Percentiles rank a stretch among this genome's conserved stretches.
Evolutionary conservation across 2,888 invertebrate genomes (phyloP).

Genomic region (Drosophila cognata): DNA sequence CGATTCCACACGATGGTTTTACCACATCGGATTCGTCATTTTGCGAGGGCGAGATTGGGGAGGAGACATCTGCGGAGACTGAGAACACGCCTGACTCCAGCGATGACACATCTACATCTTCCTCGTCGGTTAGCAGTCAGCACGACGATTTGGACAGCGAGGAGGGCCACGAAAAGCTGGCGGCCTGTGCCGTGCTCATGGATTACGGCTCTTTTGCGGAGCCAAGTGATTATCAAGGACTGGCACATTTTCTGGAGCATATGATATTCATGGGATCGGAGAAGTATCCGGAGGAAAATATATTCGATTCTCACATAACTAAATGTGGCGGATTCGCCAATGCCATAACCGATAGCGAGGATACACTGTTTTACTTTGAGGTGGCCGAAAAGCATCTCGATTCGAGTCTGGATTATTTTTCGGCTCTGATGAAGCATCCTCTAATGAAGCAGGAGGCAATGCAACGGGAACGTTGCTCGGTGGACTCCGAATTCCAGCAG

Average conservation of each 20-base stretch:
- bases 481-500: slow-evolving; percentile 96
- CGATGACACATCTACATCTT: slow-evolving; percentile 39
- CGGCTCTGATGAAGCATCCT: slow-evolving; percentile 94
- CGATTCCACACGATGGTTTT: slow-evolving; percentile 80
- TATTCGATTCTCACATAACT: slow-evolving; percentile 92
- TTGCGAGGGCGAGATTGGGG: slow-evolving; percentile 65
- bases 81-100: slow-evolving; percentile 59
- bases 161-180: slow-evolving; percentile 85
- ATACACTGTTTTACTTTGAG: slow-evolving; percentile 95
- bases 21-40: slow-evolving; percentile 76
- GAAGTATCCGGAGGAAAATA: slow-evolving; percentile 95
- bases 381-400: slow-evolving; percentile 92
- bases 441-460: slow-evolving; percentile 94
- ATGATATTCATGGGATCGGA: slow-evolving; percentile 98
- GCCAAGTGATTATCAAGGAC: slow-evolving; percentile 91
- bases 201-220: slow-evolving; percentile 93
- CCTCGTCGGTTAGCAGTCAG: slow-evolving; percentile 45
- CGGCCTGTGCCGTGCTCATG: slow-evolving; percentile 91
- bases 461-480: slow-evolving; percentile 93
- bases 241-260: slow-evolving; percentile 95
- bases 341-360: slow-evolving; percentile 94
- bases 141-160: slow-evolving; percentile 51
- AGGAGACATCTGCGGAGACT: slow-evolving; percentile 65
- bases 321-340: slow-evolving; percentile 95
- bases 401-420: slow-evolving; percentile 92